phyloP scores from a whole-genome alignment of 2,113 vertebrate species.

The Colossoma macropomum region DNA sequence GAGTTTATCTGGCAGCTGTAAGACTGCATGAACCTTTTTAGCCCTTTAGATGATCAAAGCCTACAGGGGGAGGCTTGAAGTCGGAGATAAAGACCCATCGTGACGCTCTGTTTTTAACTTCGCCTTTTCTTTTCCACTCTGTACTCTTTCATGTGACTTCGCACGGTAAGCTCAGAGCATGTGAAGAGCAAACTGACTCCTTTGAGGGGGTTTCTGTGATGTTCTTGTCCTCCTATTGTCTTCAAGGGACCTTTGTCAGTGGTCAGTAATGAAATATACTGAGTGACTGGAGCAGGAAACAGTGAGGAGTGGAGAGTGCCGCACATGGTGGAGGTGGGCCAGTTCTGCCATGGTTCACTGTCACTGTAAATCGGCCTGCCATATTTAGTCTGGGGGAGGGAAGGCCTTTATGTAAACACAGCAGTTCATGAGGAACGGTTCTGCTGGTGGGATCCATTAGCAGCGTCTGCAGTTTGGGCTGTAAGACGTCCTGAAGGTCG shows the following conservation, averaged over 20 bases:
- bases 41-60: conserved; percentile 62
- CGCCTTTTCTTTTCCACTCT: conserved; percentile 70
- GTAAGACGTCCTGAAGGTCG: conserved; percentile 27
- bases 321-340: conserved; percentile 49
- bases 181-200: conserved; percentile 67
- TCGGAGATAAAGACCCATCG: conserved; percentile 74
- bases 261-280: not conserved
- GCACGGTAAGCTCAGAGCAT: conserved; percentile 68
- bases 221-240: not conserved
- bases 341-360: conserved; percentile 63
- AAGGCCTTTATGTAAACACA: conserved; percentile 81
- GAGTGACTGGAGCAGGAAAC: conserved; percentile 64
- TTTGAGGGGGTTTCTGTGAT: conserved; percentile 47
- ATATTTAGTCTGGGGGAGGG: conserved; percentile 80
- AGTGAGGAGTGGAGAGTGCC: conserved; percentile 1
- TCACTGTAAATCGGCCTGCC: conserved; percentile 75
- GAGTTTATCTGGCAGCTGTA: conserved; percentile 38
- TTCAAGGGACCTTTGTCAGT: conserved; percentile 53
- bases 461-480: conserved; percentile 39
- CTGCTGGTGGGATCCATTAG: conserved; percentile 63
- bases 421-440: conserved; percentile 51
- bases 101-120: conserved; percentile 70
- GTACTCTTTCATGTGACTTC: conserved; percentile 73
- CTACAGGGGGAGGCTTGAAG: conserved; percentile 19
- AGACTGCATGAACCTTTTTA: conserved; percentile 61